phyloP scores from a whole-genome alignment of 2,113 vertebrate species.

The Archocentrus centrarchus region DNA sequence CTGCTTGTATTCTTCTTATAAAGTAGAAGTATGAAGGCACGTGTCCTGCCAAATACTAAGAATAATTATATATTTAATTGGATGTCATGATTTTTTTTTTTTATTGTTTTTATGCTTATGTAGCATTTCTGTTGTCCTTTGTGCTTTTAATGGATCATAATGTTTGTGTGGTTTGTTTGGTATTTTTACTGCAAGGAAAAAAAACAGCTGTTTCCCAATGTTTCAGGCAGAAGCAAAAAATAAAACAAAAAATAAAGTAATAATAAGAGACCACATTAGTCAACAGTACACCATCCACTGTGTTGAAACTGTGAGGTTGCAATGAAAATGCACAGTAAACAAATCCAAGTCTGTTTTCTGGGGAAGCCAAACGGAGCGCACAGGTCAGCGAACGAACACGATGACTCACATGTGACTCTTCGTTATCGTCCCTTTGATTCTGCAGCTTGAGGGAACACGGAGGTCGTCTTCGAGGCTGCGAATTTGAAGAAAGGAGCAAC shows the following conservation, averaged over 20 bases:
- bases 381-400: background rate
- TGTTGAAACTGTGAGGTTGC: background rate
- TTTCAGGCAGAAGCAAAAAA: background rate
- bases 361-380: background rate
- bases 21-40: background rate
- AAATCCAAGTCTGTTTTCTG: slow-evolving; percentile 6
- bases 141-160: background rate
- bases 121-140: background rate
- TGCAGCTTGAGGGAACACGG: slow-evolving; percentile 71
- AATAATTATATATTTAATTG: background rate
- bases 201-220: background rate
- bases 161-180: background rate
- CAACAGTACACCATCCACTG: background rate
- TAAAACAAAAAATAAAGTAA: background rate
- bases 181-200: background rate
- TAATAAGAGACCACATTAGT: background rate
- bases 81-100: background rate
- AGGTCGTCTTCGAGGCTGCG: slow-evolving; percentile 52
- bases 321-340: slow-evolving; percentile 10
- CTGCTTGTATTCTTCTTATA: background rate
- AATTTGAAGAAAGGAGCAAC: slow-evolving; percentile 32
- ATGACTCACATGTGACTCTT: slow-evolving; percentile 64
- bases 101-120: background rate
- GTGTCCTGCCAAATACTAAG: background rate
- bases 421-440: slow-evolving; percentile 46